phyloP scores from a whole-genome alignment of 1,140 invertebrate species.

The Frieseomelitta varia region DNA sequence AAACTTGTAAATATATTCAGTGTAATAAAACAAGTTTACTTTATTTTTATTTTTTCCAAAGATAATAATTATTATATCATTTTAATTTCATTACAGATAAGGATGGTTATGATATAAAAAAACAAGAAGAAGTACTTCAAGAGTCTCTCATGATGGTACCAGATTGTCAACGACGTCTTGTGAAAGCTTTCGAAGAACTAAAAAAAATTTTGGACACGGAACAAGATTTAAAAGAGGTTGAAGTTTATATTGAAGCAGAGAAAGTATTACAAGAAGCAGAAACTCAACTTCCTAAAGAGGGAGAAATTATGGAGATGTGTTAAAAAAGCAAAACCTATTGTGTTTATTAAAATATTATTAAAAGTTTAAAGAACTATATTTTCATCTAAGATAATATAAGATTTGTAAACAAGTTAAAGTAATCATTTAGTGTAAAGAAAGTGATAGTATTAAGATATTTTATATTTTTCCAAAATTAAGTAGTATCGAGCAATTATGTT shows the following conservation, averaged over 20 bases:
- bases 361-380: slow-evolving; percentile 35
- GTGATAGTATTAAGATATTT: slow-evolving; percentile 37
- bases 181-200: slow-evolving; percentile 89
- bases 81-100: slow-evolving; percentile 82
- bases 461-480: slow-evolving; percentile 30
- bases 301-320: slow-evolving; percentile 69
- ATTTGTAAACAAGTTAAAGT: slow-evolving; percentile 30
- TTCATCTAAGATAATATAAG: slow-evolving; percentile 43
- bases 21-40: background rate
- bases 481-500: slow-evolving; percentile 46
- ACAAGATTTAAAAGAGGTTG: slow-evolving; percentile 88
- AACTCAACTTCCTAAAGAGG: slow-evolving; percentile 82
- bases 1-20: background rate
- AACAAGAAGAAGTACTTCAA: slow-evolving; percentile 94
- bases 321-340: slow-evolving; percentile 50
- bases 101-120: slow-evolving; percentile 92
- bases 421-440: slow-evolving; percentile 42
- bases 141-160: slow-evolving; percentile 95
- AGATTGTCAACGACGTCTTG: slow-evolving; percentile 91
- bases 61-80: slow-evolving; percentile 13
- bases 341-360: background rate
- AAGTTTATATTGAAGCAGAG: slow-evolving; percentile 87
- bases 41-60: background rate
- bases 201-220: slow-evolving; percentile 89
- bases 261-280: slow-evolving; percentile 88